A percentile compares a stretch with the other conserved stretches of the same genome.
These are phyloP conservation scores for Sporophila hypoxantha DNA, from an alignment of 2,113 vertebrate genomes.

Conservation along the genomic window DNA sequence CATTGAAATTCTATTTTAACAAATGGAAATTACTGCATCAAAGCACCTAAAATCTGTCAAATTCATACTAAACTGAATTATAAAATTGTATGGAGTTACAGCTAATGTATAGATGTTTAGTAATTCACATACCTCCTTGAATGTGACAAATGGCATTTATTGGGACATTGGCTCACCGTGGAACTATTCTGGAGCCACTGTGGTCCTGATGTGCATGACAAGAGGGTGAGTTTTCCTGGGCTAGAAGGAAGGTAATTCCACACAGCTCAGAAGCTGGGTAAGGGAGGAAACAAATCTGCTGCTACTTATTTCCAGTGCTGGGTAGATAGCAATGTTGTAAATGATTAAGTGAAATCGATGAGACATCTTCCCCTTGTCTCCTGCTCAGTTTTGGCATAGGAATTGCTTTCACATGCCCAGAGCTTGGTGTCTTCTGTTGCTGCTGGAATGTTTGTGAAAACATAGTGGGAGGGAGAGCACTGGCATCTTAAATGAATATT, in stretches of 20 bases:
- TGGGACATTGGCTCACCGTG: not conserved
- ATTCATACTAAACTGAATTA: not conserved
- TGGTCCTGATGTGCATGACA: not conserved
- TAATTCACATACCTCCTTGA: not conserved
- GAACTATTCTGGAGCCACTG: not conserved
- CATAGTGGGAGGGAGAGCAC: conserved; percentile 34
- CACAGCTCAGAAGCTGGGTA: not conserved
- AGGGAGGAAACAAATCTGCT: not conserved
- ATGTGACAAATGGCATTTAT: not conserved
- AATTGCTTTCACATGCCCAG: conserved; percentile 28
- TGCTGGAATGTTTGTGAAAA: conserved; percentile 47
- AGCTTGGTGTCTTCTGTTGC: conserved; percentile 33
- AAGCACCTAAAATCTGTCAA: not conserved
- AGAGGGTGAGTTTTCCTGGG: not conserved
- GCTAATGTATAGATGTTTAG: not conserved
- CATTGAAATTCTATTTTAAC: not conserved
- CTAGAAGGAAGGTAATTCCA: not conserved
- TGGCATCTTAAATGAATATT: not conserved
- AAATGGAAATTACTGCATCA: not conserved
- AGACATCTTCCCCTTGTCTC: conserved; percentile 22
- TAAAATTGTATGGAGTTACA: not conserved
- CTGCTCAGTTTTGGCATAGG: conserved; percentile 28
- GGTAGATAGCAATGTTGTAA: not conserved
- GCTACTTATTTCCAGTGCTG: not conserved
- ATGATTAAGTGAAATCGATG: conserved; percentile 25